Conservation (phyloP, 2,797 vertebrate genomes). For the Alauda arvensis region DNA sequence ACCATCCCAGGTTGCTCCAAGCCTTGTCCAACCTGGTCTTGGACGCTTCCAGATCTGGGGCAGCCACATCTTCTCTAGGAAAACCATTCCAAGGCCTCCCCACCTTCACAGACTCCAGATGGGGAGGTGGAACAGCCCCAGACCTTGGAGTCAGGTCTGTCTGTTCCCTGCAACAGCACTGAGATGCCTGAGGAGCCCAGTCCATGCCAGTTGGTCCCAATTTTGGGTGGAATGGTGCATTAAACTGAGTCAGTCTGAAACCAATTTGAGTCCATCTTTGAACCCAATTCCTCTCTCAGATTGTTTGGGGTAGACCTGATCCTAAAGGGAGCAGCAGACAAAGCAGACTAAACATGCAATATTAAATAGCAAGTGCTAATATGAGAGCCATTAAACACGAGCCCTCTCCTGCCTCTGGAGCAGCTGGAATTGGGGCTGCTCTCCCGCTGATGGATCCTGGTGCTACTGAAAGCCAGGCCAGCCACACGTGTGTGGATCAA, state of each 20-base stretch:
- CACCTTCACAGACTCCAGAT: neutral
- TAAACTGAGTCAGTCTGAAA: neutral
- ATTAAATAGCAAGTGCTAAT: conserved; percentile 47
- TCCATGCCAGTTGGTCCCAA: neutral
- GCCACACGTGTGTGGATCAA: neutral
- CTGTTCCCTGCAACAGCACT: neutral
- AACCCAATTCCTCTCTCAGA: neutral
- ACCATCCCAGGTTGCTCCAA: neutral
- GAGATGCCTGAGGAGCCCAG: neutral
- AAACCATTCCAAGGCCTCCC: neutral
- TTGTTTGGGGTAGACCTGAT: neutral
- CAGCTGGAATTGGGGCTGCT: conserved; percentile 14
- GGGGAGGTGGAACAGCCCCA: neutral
- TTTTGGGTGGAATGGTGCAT: neutral
- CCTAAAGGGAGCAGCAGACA: conserved; percentile 31
- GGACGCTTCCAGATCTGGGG: neutral
- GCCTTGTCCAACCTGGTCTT: rapidly evolving
- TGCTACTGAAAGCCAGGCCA: neutral
- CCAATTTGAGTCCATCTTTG: neutral
- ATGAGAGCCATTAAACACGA: conserved; percentile 28
- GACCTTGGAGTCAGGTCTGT: rapidly evolving
- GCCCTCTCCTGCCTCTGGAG: neutral
- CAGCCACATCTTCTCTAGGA: neutral
- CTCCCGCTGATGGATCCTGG: neutral
- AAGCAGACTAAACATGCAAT: conserved; percentile 57